Conservation (phyloP, 2,113 vertebrate species). For the Perca flavescens region DNA sequence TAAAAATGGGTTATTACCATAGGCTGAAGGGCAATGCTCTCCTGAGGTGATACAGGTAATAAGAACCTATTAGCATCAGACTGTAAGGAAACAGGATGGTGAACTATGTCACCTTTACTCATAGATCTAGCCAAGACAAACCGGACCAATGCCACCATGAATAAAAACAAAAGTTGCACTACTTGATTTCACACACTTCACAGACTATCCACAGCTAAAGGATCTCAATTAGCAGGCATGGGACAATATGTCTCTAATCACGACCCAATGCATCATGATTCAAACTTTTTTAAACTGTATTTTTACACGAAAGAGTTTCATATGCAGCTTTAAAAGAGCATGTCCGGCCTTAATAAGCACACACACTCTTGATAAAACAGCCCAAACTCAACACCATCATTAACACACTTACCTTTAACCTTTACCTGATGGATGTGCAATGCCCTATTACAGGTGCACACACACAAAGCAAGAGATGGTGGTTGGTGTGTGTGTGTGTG, state of each 20-base stretch:
- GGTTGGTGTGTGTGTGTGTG: neutral
- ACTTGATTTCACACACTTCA: neutral
- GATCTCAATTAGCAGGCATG: neutral
- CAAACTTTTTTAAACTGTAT: neutral
- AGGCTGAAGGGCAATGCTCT: neutral
- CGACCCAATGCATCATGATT: neutral
- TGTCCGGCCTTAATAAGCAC: conserved; percentile 12
- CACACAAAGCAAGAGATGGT: conserved; percentile 16
- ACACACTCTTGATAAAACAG: conserved; percentile 17
- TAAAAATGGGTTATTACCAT: neutral
- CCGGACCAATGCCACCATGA: neutral
- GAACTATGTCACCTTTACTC: conserved; percentile 28
- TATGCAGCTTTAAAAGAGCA: neutral
- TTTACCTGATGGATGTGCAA: conserved; percentile 24
- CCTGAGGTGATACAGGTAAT: conserved; percentile 3
- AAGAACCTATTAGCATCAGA: conserved; percentile 16
- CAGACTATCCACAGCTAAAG: neutral
- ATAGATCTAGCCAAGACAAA: neutral
- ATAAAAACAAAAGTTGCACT: neutral
- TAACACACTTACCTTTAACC: conserved; percentile 12
- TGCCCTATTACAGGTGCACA: conserved; percentile 13
- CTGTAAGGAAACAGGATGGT: neutral
- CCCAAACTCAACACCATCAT: conserved; percentile 22
- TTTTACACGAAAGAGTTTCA: neutral
- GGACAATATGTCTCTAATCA: neutral